phyloP scores from a whole-genome alignment of 2,797 vertebrate genomes.

The Coendou prehensilis region DNA sequence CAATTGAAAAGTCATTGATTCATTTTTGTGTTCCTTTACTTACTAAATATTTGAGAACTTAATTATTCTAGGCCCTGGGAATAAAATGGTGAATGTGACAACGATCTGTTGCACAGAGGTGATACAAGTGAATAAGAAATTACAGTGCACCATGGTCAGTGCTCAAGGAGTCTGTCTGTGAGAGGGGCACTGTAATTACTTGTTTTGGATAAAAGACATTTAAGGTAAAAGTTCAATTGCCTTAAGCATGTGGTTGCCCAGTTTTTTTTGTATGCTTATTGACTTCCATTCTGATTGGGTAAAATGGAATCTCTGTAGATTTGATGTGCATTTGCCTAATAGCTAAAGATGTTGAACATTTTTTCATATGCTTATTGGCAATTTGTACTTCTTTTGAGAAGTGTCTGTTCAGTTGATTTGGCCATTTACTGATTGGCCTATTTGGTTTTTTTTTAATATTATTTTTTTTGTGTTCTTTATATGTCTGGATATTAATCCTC shows the following conservation, averaged over 20 bases:
- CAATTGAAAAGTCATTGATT: neutral
- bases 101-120: neutral
- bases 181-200: neutral
- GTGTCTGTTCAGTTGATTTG: no score
- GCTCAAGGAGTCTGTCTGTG: neutral
- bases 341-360: no score
- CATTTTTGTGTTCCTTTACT: neutral
- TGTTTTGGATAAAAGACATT: slow-evolving; percentile 11
- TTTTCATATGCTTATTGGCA: no score
- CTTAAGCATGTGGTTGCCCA: no score
- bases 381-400: no score
- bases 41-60: neutral
- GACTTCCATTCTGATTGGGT: no score
- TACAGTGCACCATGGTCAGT: neutral
- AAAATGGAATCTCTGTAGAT: no score
- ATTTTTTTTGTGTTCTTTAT: neutral
- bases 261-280: no score
- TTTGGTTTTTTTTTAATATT: neutral
- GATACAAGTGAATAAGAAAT: neutral
- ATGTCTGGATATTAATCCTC: neutral
- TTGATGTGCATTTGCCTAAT: no score
- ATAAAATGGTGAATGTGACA: neutral
- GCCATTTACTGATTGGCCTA: no score
- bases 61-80: neutral
- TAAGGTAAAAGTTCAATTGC: slow-evolving; percentile 3